Conservation (phyloP, 1,140 invertebrate genomes). For the Drosophila sturtevanti region DNA sequence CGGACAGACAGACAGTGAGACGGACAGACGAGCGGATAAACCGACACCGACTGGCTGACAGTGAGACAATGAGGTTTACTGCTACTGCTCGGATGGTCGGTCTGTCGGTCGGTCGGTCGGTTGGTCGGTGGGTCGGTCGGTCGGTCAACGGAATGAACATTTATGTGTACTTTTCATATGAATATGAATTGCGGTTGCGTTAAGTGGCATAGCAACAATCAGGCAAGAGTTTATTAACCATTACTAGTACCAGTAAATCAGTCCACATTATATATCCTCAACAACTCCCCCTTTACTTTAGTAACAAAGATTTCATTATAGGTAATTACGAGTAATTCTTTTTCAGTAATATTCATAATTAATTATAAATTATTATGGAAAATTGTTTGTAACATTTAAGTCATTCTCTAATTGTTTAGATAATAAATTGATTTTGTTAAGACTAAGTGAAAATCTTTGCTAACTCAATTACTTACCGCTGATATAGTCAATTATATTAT, state of each 20-base stretch:
- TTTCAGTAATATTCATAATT: no score
- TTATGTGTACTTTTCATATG: constrained; percentile 70
- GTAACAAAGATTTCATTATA: no score
- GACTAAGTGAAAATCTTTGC: no score
- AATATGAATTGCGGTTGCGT: constrained; percentile 76
- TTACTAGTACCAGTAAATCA: constrained; percentile 2
- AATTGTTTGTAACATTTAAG: no score
- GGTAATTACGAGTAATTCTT: no score
- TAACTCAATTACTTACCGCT: no score
- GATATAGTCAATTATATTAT: no score
- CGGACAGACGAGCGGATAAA: background rate
- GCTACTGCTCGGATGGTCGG: background rate
- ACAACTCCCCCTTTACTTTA: no score
- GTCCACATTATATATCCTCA: background rate
- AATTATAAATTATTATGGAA: no score
- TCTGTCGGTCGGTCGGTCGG: background rate
- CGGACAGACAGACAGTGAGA: constrained; percentile 13
- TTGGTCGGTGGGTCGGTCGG: background rate
- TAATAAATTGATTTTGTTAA: no score
- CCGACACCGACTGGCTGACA: background rate
- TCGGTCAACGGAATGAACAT: constrained; percentile 21
- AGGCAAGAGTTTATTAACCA: constrained; percentile 2
- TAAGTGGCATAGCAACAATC: constrained; percentile 55
- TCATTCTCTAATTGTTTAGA: no score
- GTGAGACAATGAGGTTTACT: background rate